Base-by-base conservation (phyloP, 2,113 vertebrate species). In the Pomatorhinus ruficollis region DNA sequence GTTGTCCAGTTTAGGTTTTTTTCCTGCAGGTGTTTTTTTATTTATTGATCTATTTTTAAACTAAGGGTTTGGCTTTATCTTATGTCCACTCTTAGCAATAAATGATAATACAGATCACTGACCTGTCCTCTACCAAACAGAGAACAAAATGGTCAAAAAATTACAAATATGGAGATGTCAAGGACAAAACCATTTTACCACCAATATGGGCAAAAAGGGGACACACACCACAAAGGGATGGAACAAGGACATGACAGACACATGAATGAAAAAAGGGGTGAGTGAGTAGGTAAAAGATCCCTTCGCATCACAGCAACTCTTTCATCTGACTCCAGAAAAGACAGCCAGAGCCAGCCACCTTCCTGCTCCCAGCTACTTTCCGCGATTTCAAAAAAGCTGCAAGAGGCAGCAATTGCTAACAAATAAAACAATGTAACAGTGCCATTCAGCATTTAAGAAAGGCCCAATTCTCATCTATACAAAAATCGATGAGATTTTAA, bases 201-300 rank as follows among this genome's bases (percentile, higher is more conserved):
- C 27, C 31, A 78, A 11, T 13, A 54, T 2, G 1, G 4, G 59
- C 2, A 2, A 21, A 30, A 84, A 15, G 14, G 14, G 5, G 5
- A 24, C 52, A 66, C 6, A 39, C 40, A 53, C 50, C 22, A 37
- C 1, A 13, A 69, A 35, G 35, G 16, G 20, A 44, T 50, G 42
- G 54, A 12, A 42, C 13, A 85, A 1, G 10, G 45, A 22, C n/a
- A 11, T 27, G 22, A 70, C 40, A 77, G 59, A 53, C 19, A 54
- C 5, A 3, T 3, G 22, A 61, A 50, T 2, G 2, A 63, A 49
- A 15, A 54, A 52, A 75, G 16, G 6, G 4, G 9, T 65, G 15
- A 47, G 14, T n/a, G 20, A 22, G 17, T 23, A 50, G 22, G 22
- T 57, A 60, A 56, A 30, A 87, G 44, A 76, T n/a, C 22, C 35